Evolutionary conservation across 2,888 invertebrate genomes (phyloP), one percentile per base, ranked within the genome.

Genomic region (Orthonychiurus folsomi): DNA sequence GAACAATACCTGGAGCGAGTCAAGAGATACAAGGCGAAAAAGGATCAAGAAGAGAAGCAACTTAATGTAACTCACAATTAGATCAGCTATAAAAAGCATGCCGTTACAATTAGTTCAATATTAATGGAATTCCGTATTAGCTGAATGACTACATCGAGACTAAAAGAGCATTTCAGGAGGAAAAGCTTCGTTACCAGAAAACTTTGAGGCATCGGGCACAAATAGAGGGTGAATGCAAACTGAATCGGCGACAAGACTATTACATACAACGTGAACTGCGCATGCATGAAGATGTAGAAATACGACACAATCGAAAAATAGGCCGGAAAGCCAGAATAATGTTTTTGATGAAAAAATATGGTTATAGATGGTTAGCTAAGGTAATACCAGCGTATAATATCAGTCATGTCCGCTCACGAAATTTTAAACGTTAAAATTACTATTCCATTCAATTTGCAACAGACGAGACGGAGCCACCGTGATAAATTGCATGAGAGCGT

Each of bases 321-420:
- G 28, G 26, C 9, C 28, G 52, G 25, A 24, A 37, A 37, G 37
- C 52, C 18, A 5, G 62, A 24, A 25, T 20, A 2, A 1, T 15
- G 1, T 65, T 53, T 47, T 54, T 62, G 1, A 62, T 62, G 62
- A 55, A 60, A 54, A 65, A 65, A 50, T 65, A 62, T 60, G 65
- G 62, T 9, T n/a, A 47, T 3, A 37, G 27, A 24, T 65, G 65
- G 65, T 20, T 56, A 2, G 18, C 9, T 21, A 24, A 52, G 18
- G 62, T 62, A 54, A 50, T 5, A 37, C 37, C 9, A n/a, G n/a
- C n/a, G n/a, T n/a, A n/a, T n/a, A n/a, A n/a, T n/a, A n/a, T n/a
- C n/a, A n/a, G n/a, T n/a, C n/a, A n/a, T n/a, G n/a, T n/a, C n/a
- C n/a, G n/a, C n/a, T n/a, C n/a, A 37, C 37, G 15, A 50, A n/a